These are phyloP conservation scores for Cavia aperea DNA, from an alignment of 2,113 vertebrate species.

Conservation along the genomic window DNA sequence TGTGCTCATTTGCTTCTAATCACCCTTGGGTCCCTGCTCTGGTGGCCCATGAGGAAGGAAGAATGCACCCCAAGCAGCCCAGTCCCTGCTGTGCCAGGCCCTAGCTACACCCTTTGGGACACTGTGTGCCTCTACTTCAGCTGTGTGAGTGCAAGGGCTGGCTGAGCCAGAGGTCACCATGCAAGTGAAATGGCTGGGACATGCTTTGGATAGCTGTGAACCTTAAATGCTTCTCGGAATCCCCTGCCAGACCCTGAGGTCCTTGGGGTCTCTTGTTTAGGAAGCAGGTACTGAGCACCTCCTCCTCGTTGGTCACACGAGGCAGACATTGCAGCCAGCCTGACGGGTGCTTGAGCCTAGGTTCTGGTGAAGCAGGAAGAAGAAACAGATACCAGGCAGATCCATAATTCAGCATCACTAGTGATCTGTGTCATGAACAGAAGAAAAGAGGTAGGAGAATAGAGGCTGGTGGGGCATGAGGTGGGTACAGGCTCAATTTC, in stretches of 20 bases:
- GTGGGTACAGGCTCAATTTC: not conserved
- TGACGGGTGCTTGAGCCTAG: not conserved
- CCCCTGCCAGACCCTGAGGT: not conserved
- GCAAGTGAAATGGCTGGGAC: accelerated
- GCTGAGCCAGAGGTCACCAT: not conserved
- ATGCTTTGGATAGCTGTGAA: accelerated
- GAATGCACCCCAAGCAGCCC: not conserved
- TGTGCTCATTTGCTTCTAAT: not conserved
- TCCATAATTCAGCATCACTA: accelerated
- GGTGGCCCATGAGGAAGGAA: not conserved
- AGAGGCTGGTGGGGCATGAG: not conserved
- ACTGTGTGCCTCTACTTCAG: not conserved
- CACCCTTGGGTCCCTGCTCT: not conserved
- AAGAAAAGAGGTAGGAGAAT: not conserved
- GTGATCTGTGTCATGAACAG: not conserved
- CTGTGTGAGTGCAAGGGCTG: not conserved
- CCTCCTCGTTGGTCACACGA: accelerated
- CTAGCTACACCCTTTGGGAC: accelerated
- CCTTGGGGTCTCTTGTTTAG: not conserved
- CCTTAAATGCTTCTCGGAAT: accelerated
- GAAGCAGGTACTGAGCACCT: not conserved
- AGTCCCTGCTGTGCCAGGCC: not conserved
- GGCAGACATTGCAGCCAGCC: not conserved
- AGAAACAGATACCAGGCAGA: not conserved
- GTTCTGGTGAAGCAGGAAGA: too few relatives aligned